phyloP scores from a whole-genome alignment of 2,797 vertebrate genomes.

The Meda fulgida region DNA sequence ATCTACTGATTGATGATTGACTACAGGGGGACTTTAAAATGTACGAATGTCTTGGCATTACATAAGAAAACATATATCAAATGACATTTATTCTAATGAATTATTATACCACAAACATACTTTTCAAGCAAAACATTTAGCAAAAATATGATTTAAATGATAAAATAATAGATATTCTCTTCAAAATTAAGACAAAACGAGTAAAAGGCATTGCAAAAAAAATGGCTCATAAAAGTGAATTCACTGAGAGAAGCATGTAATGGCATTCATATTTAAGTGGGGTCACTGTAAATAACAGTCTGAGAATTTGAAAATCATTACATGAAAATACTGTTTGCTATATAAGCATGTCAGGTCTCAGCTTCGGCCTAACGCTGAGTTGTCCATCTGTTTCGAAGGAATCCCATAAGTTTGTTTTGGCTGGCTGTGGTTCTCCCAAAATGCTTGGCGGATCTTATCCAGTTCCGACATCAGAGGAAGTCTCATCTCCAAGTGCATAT shows the following conservation, averaged over 20 bases:
- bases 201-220: not conserved
- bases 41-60: not conserved
- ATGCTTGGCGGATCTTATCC: conserved; percentile 83
- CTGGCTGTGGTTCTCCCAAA: conserved; percentile 80
- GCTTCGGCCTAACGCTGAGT: not conserved
- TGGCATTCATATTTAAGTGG: not conserved
- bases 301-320: not conserved
- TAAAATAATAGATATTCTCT: not conserved
- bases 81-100: not conserved
- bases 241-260: not conserved
- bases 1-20: no score
- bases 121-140: not conserved
- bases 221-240: conserved; percentile 10
- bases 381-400: conserved; percentile 21
- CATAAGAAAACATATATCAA: not conserved
- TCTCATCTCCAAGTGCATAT: conserved; percentile 89
- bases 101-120: not conserved
- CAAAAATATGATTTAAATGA: not conserved
- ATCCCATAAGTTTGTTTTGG: conserved; percentile 45
- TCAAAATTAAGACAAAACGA: not conserved
- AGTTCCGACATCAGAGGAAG: conserved; percentile 88
- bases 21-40: not conserved
- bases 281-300: not conserved
- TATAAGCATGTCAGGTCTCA: not conserved
- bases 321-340: not conserved